Percentiles rank a stretch among this genome's conserved stretches.
Conservation (phyloP, 2,888 invertebrate species). For the Eupithecia subfuscata region DNA sequence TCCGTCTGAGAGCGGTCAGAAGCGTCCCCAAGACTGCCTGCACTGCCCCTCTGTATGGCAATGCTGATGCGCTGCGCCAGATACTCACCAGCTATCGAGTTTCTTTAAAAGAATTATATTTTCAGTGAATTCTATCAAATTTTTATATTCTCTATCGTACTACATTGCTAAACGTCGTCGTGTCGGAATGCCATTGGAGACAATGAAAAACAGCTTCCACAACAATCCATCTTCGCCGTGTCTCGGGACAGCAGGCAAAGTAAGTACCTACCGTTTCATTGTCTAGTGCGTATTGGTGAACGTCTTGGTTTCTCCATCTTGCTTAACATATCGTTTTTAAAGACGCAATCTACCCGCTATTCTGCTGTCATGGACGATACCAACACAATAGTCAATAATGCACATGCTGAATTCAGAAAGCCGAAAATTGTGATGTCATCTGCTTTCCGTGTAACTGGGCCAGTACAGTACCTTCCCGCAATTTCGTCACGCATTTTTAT, state of each 20-base stretch:
- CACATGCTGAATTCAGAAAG: neutral
- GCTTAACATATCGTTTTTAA: neutral
- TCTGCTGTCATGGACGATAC: neutral
- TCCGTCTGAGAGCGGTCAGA: no score
- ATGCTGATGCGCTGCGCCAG: no score
- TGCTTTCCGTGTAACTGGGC: conserved; percentile 6
- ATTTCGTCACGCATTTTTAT: conserved; percentile 81
- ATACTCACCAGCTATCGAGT: no score
- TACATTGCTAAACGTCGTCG: no score
- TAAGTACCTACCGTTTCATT: neutral
- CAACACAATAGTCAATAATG: neutral
- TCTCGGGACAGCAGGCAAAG: neutral
- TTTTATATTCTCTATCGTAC: no score
- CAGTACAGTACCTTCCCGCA: conserved; percentile 62
- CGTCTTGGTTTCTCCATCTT: neutral
- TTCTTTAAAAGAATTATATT: no score
- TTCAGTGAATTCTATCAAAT: no score
- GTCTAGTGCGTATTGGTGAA: neutral
- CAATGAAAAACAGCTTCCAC: neutral
- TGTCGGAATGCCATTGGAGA: no score
- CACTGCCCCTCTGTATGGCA: no score
- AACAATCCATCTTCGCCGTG: neutral
- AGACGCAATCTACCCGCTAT: no score
- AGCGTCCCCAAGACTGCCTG: no score
- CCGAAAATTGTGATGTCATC: neutral